phyloP scores from a whole-genome alignment of 2,797 vertebrate species.

The Arctocebus calabarensis region DNA sequence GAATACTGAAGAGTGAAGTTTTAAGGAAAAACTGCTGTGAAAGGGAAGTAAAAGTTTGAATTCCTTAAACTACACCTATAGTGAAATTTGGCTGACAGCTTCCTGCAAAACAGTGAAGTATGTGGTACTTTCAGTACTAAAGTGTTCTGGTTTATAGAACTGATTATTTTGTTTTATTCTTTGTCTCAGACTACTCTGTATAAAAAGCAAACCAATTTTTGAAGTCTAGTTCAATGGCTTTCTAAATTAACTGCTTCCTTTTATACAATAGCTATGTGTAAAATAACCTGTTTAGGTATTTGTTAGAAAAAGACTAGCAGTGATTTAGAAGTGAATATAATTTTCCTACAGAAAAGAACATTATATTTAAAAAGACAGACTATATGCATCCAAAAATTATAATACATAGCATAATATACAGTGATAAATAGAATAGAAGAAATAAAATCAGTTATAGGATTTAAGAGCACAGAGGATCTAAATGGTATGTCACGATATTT shows the following conservation, averaged over 20 bases:
- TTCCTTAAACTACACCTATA: not conserved
- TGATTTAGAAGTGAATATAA: constrained; percentile 51
- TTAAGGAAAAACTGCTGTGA: not conserved
- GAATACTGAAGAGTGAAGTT: not conserved
- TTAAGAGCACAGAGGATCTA: not conserved
- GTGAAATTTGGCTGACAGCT: not conserved
- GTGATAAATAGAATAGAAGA: not conserved
- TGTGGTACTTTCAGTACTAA: not conserved
- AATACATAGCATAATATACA: not conserved
- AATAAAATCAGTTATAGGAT: not conserved
- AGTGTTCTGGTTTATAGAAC: constrained; percentile 1
- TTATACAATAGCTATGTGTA: not conserved
- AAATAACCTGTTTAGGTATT: constrained; percentile 30
- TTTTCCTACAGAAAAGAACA: not conserved
- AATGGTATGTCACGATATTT: not conserved
- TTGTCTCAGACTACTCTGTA: not conserved
- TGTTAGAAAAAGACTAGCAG: constrained; percentile 50
- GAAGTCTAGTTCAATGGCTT: not conserved
- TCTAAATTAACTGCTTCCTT: constrained; percentile 19
- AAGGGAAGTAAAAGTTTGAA: constrained; percentile 4
- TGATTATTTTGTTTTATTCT: constrained; percentile 54
- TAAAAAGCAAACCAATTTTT: constrained; percentile 12
- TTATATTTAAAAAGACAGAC: constrained; percentile 33
- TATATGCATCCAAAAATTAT: not conserved
- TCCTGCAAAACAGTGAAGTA: not conserved